Conservation (phyloP, 2,888 invertebrate genomes). For the Physocephala rufipes region DNA sequence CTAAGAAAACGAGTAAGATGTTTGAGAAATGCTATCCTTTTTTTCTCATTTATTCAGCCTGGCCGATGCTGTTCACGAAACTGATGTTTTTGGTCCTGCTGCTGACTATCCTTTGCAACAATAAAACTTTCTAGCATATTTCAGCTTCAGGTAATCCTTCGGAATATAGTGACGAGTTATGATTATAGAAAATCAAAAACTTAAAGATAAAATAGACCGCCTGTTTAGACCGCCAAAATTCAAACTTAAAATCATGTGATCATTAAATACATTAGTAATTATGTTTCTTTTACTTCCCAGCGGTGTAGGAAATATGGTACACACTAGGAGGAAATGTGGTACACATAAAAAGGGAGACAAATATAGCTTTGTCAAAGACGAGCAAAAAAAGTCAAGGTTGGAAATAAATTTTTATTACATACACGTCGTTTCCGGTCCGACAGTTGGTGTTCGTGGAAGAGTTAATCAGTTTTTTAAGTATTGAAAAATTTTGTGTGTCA, state of each 20-base stretch:
- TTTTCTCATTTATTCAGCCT: constrained; percentile 17
- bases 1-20: background rate
- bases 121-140: constrained; percentile 50
- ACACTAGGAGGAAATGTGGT: background rate
- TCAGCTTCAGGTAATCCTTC: constrained; percentile 65
- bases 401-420: constrained; percentile 1
- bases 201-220: constrained; percentile 22
- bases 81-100: constrained; percentile 11
- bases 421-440: background rate
- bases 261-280: constrained; percentile 1
- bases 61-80: background rate
- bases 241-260: background rate
- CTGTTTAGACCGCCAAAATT: constrained; percentile 27
- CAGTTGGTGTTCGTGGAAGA: background rate
- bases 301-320: background rate
- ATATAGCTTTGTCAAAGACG: constrained; percentile 3
- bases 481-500: constrained; percentile 22
- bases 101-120: constrained; percentile 45
- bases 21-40: constrained; percentile 8
- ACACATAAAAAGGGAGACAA: background rate
- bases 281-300: background rate
- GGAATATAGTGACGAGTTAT: constrained; percentile 58
- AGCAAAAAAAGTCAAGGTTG: constrained; percentile 8
- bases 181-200: constrained; percentile 40
- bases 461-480: constrained; percentile 29